These are phyloP conservation scores for Drosophila quadrilineata DNA, from an alignment of 1,140 invertebrate species.

Conservation along the genomic window DNA sequence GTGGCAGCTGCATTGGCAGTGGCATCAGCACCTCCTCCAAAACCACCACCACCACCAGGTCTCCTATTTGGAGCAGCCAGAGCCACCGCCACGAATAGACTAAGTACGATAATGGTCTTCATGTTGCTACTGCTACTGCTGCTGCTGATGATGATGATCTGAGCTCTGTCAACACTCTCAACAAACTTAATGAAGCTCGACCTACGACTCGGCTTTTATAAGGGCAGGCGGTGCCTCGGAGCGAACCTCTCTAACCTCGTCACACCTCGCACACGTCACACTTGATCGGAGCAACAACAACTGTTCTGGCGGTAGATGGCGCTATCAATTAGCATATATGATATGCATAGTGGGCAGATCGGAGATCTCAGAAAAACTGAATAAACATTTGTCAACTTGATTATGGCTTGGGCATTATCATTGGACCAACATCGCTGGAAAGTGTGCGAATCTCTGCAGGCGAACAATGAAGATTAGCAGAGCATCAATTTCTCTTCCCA, in stretches of 20 bases:
- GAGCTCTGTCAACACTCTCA: conserved; percentile 1
- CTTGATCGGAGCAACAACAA: neutral
- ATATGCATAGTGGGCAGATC: neutral
- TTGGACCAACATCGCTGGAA: neutral
- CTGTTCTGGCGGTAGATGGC: neutral
- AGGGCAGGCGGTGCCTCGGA: too few relatives aligned
- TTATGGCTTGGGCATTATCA: neutral
- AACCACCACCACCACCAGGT: neutral
- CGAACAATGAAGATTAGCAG: neutral
- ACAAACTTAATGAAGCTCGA: conserved; percentile 1
- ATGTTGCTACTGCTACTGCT: neutral
- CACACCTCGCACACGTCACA: neutral
- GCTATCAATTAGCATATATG: conserved; percentile 5
- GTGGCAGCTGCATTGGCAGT: neutral
- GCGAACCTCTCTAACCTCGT: too few relatives aligned
- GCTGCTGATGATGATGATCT: too few relatives aligned
- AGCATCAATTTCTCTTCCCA: neutral
- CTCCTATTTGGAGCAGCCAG: conserved; percentile 31
- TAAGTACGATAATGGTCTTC: conserved; percentile 2
- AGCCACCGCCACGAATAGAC: conserved; percentile 17
- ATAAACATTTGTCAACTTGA: conserved; percentile 6
- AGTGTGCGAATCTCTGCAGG: neutral
- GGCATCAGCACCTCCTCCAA: conserved; percentile 7
- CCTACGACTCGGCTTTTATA: neutral
- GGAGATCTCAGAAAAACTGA: too few relatives aligned